phyloP scores from a whole-genome alignment of 2,888 invertebrate species.

The Rhopalosiphum nymphaeae region DNA sequence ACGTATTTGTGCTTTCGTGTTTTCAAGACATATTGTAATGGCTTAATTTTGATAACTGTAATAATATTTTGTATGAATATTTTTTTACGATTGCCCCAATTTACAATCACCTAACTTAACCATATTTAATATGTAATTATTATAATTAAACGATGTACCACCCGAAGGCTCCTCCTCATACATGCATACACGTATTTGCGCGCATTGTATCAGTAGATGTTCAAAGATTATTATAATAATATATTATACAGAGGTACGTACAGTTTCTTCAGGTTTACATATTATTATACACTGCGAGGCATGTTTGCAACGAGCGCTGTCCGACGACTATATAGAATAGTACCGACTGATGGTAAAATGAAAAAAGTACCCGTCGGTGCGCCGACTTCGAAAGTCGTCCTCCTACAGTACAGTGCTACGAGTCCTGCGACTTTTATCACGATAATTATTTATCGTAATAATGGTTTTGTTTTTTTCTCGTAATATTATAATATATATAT shows the following conservation, averaged over 20 bases:
- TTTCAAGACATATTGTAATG: not conserved
- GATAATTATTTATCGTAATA: not conserved
- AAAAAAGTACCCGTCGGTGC: not conserved
- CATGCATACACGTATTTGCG: not conserved
- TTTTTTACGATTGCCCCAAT: not conserved
- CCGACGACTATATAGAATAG: not conserved
- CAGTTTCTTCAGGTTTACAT: not conserved
- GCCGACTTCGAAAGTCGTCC: slow-evolving; percentile 42
- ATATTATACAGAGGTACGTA: not conserved
- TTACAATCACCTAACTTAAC: not conserved
- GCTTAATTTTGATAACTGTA: not conserved
- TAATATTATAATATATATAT: no score
- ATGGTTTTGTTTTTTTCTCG: slow-evolving; percentile 2
- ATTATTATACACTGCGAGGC: not conserved
- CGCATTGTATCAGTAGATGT: not conserved
- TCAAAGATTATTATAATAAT: not conserved
- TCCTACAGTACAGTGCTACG: slow-evolving; percentile 5
- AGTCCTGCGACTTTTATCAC: not conserved
- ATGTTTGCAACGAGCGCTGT: not conserved
- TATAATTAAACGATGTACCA: not conserved
- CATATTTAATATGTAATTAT: not conserved
- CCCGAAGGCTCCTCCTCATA: not conserved
- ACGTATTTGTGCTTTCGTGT: not conserved
- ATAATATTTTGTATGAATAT: not conserved
- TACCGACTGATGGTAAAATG: not conserved